Base-by-base conservation (phyloP, 2,797 vertebrate genomes). In the Podargus strigoides region DNA sequence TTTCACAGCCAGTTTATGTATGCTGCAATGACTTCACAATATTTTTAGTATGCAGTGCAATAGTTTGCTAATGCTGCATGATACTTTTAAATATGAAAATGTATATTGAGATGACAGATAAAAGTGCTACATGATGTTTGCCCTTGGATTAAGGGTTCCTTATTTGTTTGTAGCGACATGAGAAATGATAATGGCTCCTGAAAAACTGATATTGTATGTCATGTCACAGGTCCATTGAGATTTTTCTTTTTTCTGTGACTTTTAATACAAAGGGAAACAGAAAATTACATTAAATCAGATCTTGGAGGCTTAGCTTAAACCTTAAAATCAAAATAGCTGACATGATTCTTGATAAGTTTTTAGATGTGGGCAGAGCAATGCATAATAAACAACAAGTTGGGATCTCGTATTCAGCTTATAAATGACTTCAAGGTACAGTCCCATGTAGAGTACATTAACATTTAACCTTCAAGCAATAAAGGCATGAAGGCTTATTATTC, bases 101-200 rank as follows among this genome's bases (percentile, higher is more conserved):
- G 2, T 62, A 84, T 55, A 85, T 70, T 67, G 62, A 87, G 62
- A 90, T 93, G 73, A 83, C 58, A 96, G 87, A 93, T 94, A 93
- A 66, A 87, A 94, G 55, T 23, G 39, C 80, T 92, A 67, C 73
- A 68, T 59, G 62, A 93, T 11, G 7, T 73, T 89, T 91, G 86
- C 50, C 95, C 93, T 94, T 87, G 91, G 93, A 96, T 95, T 96
- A 96, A 85, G 94, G 50, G 34, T 68, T 84, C n/a, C 78, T 94
- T 94, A 95, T 95, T 96, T 94, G 72, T 95, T 95, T 94, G 50
- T 59, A 93, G 26, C 69, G 93, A 94, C 93, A 94, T 89, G 91
- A 96, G 85, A 95, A 95, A 94, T 86, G 39, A 93, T 95, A 95
- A 94, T 27, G 21, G 77, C 47, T 95, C n/a, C 3, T 7, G 75